Evolutionary conservation across 2,113 vertebrate species (phyloP).

Genomic region (Zosterops hypoxanthus): DNA sequence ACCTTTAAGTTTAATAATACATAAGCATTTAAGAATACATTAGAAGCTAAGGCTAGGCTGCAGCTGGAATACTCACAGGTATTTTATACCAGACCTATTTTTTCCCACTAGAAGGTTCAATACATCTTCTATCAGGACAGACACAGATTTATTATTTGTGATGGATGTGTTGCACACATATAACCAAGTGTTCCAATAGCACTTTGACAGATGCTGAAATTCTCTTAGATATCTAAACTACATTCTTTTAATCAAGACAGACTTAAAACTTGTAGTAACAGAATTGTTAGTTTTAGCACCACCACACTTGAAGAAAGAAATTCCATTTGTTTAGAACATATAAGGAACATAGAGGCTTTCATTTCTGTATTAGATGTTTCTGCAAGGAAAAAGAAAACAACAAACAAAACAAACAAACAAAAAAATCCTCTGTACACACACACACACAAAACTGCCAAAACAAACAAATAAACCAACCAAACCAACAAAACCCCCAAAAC

Average conservation of each 20-base stretch:
- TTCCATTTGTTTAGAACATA: neutral
- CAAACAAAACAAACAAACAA: no score
- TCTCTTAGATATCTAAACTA: neutral
- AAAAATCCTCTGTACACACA: neutral
- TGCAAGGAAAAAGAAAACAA: neutral
- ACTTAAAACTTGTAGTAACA: neutral
- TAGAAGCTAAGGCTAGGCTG: neutral
- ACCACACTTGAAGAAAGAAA: neutral
- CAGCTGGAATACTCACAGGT: neutral
- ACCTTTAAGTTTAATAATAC: neutral
- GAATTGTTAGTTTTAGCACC: neutral
- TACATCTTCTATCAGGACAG: neutral
- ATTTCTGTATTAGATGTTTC: neutral
- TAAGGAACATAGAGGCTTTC: neutral
- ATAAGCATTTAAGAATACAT: neutral
- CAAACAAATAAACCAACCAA: neutral
- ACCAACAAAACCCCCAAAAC: neutral
- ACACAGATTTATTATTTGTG: neutral
- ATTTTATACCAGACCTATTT: neutral
- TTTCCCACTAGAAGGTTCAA: neutral
- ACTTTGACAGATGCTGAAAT: neutral
- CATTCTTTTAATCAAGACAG: neutral
- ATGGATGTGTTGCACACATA: neutral
- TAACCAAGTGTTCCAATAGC: neutral
- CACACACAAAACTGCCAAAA: neutral